phyloP scores from a whole-genome alignment of 2,888 invertebrate genomes.

The Napeogenes inachia region DNA sequence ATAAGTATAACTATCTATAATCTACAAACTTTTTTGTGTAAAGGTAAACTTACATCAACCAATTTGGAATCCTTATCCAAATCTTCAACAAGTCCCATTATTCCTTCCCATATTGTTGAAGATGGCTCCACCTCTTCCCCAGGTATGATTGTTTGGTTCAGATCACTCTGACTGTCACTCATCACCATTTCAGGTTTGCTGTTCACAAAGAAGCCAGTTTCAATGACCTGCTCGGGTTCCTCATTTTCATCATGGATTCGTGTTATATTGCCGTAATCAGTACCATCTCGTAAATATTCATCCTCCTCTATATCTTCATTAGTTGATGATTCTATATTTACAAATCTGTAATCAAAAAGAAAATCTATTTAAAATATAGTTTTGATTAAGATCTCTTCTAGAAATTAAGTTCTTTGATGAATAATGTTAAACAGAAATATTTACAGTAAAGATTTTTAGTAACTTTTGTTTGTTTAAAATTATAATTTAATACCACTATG shows the following conservation, averaged over 20 bases:
- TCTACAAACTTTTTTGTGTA: background rate
- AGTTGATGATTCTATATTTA: conserved; percentile 84
- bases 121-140: conserved; percentile 52
- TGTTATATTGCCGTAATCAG: conserved; percentile 68
- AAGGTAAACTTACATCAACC: conserved; percentile 52
- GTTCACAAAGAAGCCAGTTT: conserved; percentile 50
- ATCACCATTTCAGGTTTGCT: conserved; percentile 48
- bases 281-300: conserved; percentile 67
- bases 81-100: conserved; percentile 66
- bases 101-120: conserved; percentile 65
- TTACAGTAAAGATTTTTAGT: background rate
- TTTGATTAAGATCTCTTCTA: too few species aligned
- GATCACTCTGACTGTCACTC: conserved; percentile 50
- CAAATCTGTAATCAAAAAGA: conserved; percentile 64
- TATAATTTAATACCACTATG: too few species aligned
- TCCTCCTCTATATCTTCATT: conserved; percentile 78
- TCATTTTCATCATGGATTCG: conserved; percentile 51
- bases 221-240: conserved; percentile 48
- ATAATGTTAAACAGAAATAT: background rate
- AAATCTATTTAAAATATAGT: background rate
- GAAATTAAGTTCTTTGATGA: too few species aligned
- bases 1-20: background rate
- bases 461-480: background rate
- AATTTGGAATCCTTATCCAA: conserved; percentile 54
- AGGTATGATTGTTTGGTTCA: conserved; percentile 64